A percentile compares a stretch with the other conserved stretches of the same genome.
Conservation (phyloP, 2,113 vertebrate species). For the Neopipo cinnamomea region DNA sequence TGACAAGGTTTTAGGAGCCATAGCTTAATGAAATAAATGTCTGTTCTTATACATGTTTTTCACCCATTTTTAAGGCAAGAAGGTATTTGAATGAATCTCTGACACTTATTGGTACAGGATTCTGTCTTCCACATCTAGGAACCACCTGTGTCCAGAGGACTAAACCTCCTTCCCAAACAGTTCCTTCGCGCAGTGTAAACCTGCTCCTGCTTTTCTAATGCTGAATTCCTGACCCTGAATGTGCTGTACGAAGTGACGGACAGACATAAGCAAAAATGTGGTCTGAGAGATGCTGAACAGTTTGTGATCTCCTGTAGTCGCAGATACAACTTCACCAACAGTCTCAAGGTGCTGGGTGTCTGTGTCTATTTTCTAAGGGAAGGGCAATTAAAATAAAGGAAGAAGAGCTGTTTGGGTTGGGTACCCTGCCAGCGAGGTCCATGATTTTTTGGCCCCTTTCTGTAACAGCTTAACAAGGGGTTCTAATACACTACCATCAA, state of each 20-base stretch:
- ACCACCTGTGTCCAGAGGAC: rapidly evolving
- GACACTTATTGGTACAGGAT: rapidly evolving
- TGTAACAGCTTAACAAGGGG: not conserved
- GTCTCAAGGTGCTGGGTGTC: not conserved
- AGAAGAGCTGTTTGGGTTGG: not conserved
- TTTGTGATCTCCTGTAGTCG: rapidly evolving
- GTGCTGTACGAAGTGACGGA: not conserved
- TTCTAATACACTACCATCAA: not conserved
- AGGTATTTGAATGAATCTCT: not conserved
- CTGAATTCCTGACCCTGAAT: not conserved
- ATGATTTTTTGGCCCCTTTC: not conserved
- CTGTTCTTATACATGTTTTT: not conserved
- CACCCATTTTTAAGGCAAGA: not conserved
- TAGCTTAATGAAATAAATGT: not conserved
- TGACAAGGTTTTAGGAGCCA: not conserved
- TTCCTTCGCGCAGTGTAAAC: not conserved
- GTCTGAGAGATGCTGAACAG: not conserved
- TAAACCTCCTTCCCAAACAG: not conserved
- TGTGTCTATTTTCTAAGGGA: not conserved
- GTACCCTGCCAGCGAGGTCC: not conserved
- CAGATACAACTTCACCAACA: not conserved
- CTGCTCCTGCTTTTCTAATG: not conserved
- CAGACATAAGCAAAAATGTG: not conserved
- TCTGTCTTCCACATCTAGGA: not conserved
- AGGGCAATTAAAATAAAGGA: not conserved